These are phyloP conservation scores for Lasioglossum albipes DNA, from an alignment of 1,140 invertebrate genomes.

Conservation along the genomic window DNA sequence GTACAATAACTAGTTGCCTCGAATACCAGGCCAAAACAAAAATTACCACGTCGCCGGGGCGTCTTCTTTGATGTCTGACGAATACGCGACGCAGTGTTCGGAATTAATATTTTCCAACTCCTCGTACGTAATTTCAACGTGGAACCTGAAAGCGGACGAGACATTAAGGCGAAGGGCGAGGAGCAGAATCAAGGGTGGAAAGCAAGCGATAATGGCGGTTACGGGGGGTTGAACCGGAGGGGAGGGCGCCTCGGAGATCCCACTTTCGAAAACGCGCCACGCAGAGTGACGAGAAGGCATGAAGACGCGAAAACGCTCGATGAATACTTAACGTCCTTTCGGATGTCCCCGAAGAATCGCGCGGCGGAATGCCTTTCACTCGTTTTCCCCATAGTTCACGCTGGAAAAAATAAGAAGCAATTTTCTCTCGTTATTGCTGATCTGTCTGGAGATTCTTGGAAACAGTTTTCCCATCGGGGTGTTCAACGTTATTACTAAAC, in stretches of 20 bases:
- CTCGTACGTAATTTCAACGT: conserved; percentile 17
- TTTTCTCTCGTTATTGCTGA: conserved; percentile 22
- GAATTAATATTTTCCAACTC: conserved; percentile 46
- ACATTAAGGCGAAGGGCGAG: conserved; percentile 34
- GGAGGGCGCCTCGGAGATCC: conserved; percentile 47
- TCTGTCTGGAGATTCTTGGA: neutral
- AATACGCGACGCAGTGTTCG: neutral
- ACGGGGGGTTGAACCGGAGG: neutral
- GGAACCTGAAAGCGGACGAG: conserved; percentile 23
- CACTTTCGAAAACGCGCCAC: conserved; percentile 66
- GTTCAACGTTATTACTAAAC: too few relatives aligned
- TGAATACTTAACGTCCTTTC: conserved; percentile 69
- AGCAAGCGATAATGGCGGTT: conserved; percentile 66
- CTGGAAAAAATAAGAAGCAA: conserved; percentile 26
- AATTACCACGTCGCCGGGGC: neutral
- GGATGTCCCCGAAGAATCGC: conserved; percentile 10
- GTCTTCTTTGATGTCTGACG: conserved; percentile 17
- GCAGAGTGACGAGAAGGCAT: conserved; percentile 63
- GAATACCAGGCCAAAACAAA: neutral
- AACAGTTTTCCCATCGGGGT: too few relatives aligned
- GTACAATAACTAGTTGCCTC: neutral
- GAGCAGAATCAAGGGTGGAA: conserved; percentile 1
- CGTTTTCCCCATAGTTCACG: neutral
- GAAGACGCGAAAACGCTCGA: conserved; percentile 68
- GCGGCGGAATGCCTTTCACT: conserved; percentile 17